Conservation (phyloP, 2,888 invertebrate genomes). For the Idaea dimidiata region DNA sequence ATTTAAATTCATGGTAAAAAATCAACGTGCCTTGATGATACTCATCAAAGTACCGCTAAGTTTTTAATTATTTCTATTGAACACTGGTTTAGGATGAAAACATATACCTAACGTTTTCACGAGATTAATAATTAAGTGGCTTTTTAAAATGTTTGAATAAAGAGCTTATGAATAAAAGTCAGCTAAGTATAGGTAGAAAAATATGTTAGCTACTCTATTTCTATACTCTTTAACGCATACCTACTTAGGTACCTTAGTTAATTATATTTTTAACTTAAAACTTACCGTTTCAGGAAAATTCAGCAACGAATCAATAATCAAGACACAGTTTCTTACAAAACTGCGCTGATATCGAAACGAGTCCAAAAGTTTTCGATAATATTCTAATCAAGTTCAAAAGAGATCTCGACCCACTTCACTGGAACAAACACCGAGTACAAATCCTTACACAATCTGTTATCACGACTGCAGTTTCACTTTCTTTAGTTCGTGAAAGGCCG, state of each 20-base stretch:
- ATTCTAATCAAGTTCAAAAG: constrained; percentile 43
- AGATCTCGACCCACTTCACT: constrained; percentile 53
- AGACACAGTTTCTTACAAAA: constrained; percentile 72
- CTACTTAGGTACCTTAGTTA: neutral
- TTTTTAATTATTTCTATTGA: constrained; percentile 23
- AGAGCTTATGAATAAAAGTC: neutral
- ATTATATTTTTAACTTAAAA: constrained; percentile 10
- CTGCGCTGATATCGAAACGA: constrained; percentile 73
- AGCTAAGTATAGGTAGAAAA: neutral
- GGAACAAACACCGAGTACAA: constrained; percentile 52
- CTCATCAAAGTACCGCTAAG: constrained; percentile 25
- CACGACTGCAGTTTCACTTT: constrained; percentile 70
- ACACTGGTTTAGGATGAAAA: constrained; percentile 9
- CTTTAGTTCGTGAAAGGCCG: constrained; percentile 58
- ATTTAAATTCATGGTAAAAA: constrained; percentile 56
- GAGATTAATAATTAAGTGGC: too few relatives aligned
- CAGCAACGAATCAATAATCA: constrained; percentile 63
- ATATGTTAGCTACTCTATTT: neutral
- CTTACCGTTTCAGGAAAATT: constrained; percentile 61
- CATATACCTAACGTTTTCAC: neutral
- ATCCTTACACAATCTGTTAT: constrained; percentile 63
- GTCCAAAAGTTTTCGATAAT: constrained; percentile 50
- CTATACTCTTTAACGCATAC: neutral
- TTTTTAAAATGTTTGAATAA: too few relatives aligned
- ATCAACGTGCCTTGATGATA: constrained; percentile 30